Evolutionary conservation across 2,797 vertebrate genomes (phyloP).

Genomic region (Chiroxiphia lanceolata): DNA sequence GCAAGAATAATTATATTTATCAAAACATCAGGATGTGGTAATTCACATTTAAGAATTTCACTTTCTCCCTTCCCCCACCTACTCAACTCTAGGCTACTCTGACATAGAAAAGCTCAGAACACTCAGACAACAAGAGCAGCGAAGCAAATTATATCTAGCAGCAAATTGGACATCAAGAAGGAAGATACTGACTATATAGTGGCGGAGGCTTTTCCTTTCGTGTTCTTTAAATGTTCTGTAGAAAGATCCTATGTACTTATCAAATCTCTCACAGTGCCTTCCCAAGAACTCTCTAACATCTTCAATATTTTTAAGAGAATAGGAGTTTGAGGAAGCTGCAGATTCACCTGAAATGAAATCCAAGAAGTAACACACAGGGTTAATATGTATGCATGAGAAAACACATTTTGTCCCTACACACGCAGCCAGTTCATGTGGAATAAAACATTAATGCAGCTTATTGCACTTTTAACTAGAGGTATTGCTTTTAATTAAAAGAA

Average conservation of each 20-base stretch:
- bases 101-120: background rate
- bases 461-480: background rate
- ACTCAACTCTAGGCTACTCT: background rate
- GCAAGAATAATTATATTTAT: background rate
- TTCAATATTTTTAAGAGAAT: conserved; percentile 87
- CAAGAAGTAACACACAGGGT: background rate
- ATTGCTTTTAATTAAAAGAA: background rate
- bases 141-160: background rate
- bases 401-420: background rate
- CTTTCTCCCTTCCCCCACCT: background rate
- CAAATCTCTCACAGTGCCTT: conserved; percentile 86
- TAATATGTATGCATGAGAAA: background rate
- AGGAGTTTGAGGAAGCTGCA: conserved; percentile 68
- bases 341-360: conserved; percentile 73
- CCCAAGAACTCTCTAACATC: conserved; percentile 92
- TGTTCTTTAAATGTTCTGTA: conserved; percentile 86
- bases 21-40: background rate
- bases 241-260: conserved; percentile 86
- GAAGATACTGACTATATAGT: conserved; percentile 88
- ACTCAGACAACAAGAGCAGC: background rate
- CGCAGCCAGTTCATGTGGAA: background rate
- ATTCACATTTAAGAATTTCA: background rate
- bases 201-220: conserved; percentile 89
- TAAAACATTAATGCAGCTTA: background rate
- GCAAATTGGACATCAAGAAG: background rate